Evolutionary conservation across 1,140 invertebrate genomes (phyloP), one percentile per base, ranked within the genome.

Genomic region (Asbolus verrucosus): DNA sequence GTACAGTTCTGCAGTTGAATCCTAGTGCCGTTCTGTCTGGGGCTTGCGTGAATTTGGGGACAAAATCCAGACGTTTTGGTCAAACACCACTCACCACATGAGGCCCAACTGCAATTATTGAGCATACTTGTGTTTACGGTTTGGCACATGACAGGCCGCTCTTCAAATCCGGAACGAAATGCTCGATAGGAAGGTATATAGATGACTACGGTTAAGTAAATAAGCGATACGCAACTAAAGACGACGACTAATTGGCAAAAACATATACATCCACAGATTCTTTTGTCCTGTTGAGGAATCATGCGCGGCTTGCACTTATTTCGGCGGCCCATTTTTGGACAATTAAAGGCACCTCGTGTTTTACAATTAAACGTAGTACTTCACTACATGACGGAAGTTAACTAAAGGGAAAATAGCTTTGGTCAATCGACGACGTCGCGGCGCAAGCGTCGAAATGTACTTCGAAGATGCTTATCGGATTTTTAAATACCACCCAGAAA

Each of bases 41-140:
- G 86, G 76, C 91, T 94, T 0, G 95, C 93, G 80, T 92, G 91
- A 70, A 96, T 94, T 77, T 95, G 93, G 3, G 92, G 90, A 82
- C 94, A 95, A 38, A 90, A 89, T 0, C 93, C 92, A 0, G 92
- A 92, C 0, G 92, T 93, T 78, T 95, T 95, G 69, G 93, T 94
- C 21, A 96, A 83, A 68, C 94, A 96, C 94, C 94, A 96, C 79
- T 96, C 94, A 0, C 92, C 92, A 77, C 94, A 96, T 15, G 92
- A 93, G 54, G 91, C 92, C 90, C 92, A 93, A 21, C 92, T 91
- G 78, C 93, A 94, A 77, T 88, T 91, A 69, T 94, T 92, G 74
- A 89, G 87, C 78, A 90, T 90, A 16, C 90, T 87, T 9, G 92
- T 91, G 6, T 91, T 85, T 18, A 92, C 91, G 9, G 94, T 95